Base-by-base conservation (phyloP, 1,140 invertebrate species). In the Zaprionus ornatus region DNA sequence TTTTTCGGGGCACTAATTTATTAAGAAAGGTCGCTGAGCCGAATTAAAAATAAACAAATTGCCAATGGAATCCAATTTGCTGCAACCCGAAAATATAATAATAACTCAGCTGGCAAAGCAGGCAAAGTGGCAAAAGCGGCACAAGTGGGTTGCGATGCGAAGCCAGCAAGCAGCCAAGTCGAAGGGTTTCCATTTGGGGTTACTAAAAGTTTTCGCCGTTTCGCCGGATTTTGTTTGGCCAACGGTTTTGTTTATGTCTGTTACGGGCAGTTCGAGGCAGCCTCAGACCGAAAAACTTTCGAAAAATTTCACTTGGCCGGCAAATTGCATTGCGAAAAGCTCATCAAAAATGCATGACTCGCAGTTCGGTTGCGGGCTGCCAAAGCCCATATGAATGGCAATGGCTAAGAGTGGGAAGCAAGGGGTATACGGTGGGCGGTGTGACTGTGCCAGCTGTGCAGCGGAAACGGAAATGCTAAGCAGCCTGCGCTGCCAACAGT, bases 11-110 rank as follows among this genome's bases (percentile, higher is more conserved):
- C 27, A 54, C 70, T 88, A 79, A 83, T 88, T 88, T 80, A 80
- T 76, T 77, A 77, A 48, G 56, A 56, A 67, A 50, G 69, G 45
- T 65, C 63, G 42, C 67, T 56, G 56, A 57, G 66, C 45, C 45
- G 79, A 88, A 88, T 86, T 86, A 83, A 83, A 86, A 86, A 80
- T 74, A 86, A 86, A 88, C 84, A 88, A 86, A 83, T 83, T 78
- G 74, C 77, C 73, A 82, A 86, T 88, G 68, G 68, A 88, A 86
- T 83, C 80, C 80, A 83, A 77, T 83, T 88, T 74, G 59, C 56
- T 54, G 55, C 62, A 48, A 69, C 84, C 84, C 83, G 71, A 86
- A 77, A 21, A 50, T 50, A 50, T 48, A 45, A 86, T 74, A 86
- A 86, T 88, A 86, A 77, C 68, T 80, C 40, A 37, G 68, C 37